Conservation (phyloP, 2,113 vertebrate genomes). For the Nettapus auritus region DNA sequence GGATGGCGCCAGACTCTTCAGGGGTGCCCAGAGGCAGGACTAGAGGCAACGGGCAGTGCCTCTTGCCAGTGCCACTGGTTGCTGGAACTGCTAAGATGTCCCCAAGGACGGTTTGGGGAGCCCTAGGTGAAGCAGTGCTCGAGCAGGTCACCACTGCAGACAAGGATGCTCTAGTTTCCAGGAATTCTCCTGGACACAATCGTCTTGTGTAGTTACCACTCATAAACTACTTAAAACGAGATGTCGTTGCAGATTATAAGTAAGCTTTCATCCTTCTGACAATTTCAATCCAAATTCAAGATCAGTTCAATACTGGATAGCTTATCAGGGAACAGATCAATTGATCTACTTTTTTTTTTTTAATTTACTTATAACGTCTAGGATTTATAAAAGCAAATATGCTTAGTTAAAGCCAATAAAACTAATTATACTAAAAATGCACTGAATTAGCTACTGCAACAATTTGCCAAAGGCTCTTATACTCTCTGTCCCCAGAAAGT, state of each 20-base stretch:
- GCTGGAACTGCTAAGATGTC: background rate
- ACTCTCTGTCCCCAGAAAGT: background rate
- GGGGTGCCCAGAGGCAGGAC: too few species aligned
- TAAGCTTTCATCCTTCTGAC: background rate
- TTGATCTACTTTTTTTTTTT: background rate
- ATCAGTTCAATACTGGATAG: background rate
- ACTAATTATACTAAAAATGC: background rate
- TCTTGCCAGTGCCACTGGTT: background rate
- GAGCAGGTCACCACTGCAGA: background rate
- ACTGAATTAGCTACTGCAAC: background rate
- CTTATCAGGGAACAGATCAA: background rate
- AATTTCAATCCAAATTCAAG: background rate
- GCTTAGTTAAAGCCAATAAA: background rate
- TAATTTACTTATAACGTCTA: background rate
- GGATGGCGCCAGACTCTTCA: too few species aligned
- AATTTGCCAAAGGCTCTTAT: background rate
- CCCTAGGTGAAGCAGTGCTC: background rate
- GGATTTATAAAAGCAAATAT: background rate
- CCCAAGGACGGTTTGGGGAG: background rate
- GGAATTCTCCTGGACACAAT: background rate
- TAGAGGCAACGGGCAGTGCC: too few species aligned
- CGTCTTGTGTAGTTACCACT: fast-evolving
- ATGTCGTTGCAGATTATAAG: background rate
- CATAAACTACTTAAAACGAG: background rate
- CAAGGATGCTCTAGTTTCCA: background rate